A percentile compares a stretch with the other conserved stretches of the same genome.
Conservation (phyloP, 2,113 vertebrate genomes). For the Apteryx owenii region DNA sequence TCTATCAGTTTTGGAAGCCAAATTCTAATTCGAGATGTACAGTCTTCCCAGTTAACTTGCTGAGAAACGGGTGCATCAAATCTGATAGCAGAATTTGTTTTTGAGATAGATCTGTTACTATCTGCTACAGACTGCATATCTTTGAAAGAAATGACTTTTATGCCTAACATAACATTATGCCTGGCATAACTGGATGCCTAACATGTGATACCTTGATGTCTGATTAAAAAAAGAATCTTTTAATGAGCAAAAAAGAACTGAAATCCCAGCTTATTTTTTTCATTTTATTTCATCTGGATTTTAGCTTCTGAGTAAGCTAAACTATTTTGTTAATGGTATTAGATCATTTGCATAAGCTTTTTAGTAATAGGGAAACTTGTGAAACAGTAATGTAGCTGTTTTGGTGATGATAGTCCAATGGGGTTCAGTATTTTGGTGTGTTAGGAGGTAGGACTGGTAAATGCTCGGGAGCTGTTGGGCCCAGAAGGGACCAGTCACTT, state of each 20-base stretch:
- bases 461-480: neutral
- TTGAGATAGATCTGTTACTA: neutral
- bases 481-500: fast-evolving
- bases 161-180: neutral
- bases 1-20: conserved; percentile 28
- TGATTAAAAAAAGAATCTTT: neutral
- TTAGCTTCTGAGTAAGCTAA: neutral
- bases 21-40: neutral
- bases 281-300: neutral
- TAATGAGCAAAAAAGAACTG: neutral
- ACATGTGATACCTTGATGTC: neutral
- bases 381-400: neutral
- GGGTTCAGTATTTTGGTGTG: neutral
- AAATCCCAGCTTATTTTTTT: neutral
- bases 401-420: neutral
- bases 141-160: neutral
- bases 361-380: neutral
- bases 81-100: conserved; percentile 14
- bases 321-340: neutral
- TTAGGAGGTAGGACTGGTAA: neutral
- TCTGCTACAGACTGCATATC: neutral
- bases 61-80: conserved; percentile 6
- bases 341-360: neutral
- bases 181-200: neutral
- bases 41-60: neutral